phyloP scores from a whole-genome alignment of 2,113 vertebrate genomes.

The Poeciliopsis turrubarensis region DNA sequence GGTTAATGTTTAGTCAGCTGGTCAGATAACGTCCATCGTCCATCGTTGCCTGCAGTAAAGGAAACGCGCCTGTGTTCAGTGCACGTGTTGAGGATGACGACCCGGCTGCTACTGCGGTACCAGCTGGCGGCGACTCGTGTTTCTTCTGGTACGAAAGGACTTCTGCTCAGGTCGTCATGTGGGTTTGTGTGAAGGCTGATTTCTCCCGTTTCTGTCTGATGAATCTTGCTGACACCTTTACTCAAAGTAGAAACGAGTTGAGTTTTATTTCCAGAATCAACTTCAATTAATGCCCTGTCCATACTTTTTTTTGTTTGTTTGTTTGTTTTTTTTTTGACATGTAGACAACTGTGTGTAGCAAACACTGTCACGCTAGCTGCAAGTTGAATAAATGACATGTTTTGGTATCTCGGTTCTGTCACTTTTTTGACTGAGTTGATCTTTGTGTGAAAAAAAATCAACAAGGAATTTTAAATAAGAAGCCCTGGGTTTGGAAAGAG shows the following conservation, averaged over 20 bases:
- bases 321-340: too few relatives aligned
- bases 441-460: background rate
- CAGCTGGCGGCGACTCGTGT: slow-evolving; percentile 70
- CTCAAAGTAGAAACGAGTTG: background rate
- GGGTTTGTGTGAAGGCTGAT: background rate
- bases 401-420: background rate
- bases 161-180: slow-evolving; percentile 58
- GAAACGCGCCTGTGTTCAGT: slow-evolving; percentile 12
- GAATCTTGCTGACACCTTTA: background rate
- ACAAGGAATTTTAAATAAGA: background rate
- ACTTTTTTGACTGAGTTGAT: background rate
- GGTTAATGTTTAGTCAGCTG: background rate
- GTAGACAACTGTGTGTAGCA: too few relatives aligned
- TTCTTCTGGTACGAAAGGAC: slow-evolving; percentile 54
- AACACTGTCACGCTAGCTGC: background rate
- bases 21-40: background rate
- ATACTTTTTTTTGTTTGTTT: too few relatives aligned
- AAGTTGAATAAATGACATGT: background rate
- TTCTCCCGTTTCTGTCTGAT: background rate
- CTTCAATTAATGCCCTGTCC: background rate
- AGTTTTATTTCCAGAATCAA: background rate
- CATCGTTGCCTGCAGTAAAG: background rate
- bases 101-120: slow-evolving; percentile 48
- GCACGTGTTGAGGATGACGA: slow-evolving; percentile 33
- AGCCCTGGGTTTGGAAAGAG: background rate